A percentile compares a stretch with the other conserved stretches of the same genome.
phyloP scores from a whole-genome alignment of 2,888 invertebrate genomes.

The Escarpia spicata region DNA sequence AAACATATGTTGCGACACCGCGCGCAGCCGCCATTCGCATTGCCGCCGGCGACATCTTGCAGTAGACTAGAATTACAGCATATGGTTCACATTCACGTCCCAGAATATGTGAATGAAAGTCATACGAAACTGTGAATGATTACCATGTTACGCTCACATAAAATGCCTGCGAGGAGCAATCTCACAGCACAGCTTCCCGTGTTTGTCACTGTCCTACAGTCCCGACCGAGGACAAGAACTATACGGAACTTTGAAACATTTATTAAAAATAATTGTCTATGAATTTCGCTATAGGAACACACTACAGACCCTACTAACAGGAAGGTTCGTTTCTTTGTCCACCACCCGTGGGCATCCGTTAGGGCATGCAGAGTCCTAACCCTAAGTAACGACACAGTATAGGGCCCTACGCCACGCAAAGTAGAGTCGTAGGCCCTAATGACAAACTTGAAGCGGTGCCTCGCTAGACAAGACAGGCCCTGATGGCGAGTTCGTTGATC shows the following conservation, averaged over 20 bases:
- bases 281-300: too few species aligned
- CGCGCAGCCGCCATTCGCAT: background rate
- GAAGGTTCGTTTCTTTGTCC: too few species aligned
- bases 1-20: conserved; percentile 6
- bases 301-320: too few species aligned
- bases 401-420: background rate
- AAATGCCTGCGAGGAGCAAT: background rate
- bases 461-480: background rate
- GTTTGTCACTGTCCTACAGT: background rate
- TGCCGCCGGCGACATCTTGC: conserved; percentile 3
- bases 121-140: too few species aligned
- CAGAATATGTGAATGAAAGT: background rate
- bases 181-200: background rate
- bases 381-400: background rate
- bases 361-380: background rate
- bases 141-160: too few species aligned
- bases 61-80: background rate
- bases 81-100: background rate
- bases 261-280: too few species aligned
- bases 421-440: background rate
- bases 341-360: too few species aligned
- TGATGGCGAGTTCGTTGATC: background rate
- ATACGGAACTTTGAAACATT: too few species aligned
- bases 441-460: background rate
- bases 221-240: too few species aligned